Percentiles rank a stretch among this genome's conserved stretches.
Evolutionary conservation across 2,888 invertebrate species (phyloP).

Genomic region (Branchellion lobata): DNA sequence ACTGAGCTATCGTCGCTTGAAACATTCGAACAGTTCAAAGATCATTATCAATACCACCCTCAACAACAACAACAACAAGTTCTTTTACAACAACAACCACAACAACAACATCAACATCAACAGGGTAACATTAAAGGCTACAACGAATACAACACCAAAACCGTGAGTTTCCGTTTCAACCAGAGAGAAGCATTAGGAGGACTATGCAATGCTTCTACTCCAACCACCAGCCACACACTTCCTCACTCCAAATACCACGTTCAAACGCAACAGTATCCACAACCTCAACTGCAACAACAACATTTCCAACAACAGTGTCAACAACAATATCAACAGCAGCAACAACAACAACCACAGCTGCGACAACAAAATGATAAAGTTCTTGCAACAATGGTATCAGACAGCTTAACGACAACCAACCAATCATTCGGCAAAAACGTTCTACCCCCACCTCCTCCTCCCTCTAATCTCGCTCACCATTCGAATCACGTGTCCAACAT

Average conservation of each 20-base stretch:
- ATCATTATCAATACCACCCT: slow-evolving; percentile 1
- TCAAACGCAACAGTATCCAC: not conserved
- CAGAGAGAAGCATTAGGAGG: not conserved
- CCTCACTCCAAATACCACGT: slow-evolving; percentile 4
- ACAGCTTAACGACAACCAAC: not conserved
- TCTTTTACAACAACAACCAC: not conserved
- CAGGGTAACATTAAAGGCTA: too few relatives aligned
- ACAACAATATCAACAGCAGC: slow-evolving; percentile 1
- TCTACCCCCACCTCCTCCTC: slow-evolving; percentile 32
- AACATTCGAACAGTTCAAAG: not conserved
- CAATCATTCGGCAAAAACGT: slow-evolving; percentile 34
- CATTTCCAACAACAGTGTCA: slow-evolving; percentile 5
- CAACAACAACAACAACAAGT: not conserved
- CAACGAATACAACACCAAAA: slow-evolving; percentile 5
- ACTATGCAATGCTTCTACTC: too few relatives aligned
- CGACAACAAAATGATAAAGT: not conserved
- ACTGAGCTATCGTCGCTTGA: not conserved
- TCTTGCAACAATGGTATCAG: not conserved
- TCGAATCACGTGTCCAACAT: too few relatives aligned
- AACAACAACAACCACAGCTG: slow-evolving; percentile 6
- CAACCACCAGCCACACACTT: not conserved
- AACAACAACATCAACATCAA: not conserved
- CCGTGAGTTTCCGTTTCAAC: not conserved
- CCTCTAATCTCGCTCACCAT: slow-evolving; percentile 2
- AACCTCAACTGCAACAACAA: too few relatives aligned